Percentiles rank a stretch among this genome's conserved stretches.
Conservation (phyloP, 1,140 invertebrate species). For the Glomeris maerens region DNA sequence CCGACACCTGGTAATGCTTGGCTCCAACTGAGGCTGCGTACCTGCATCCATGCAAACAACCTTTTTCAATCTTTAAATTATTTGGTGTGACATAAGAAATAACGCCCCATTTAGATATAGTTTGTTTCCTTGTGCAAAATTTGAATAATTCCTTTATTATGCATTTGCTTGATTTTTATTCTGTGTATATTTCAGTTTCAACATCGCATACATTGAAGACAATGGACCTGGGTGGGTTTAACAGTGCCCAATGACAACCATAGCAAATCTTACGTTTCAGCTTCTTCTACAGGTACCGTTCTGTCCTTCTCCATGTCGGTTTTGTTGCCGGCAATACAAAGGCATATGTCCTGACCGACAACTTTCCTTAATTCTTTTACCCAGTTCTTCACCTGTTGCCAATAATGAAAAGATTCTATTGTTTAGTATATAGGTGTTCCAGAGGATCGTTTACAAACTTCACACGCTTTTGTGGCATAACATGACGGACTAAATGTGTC, state of each 20-base stretch:
- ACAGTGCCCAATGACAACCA: neutral
- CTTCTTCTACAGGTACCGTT: constrained; percentile 65
- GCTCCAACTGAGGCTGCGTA: constrained; percentile 85
- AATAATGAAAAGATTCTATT: too few relatives aligned
- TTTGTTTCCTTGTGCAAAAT: neutral
- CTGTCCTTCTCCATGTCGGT: constrained; percentile 85
- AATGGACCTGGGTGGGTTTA: neutral
- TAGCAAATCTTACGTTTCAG: constrained; percentile 55
- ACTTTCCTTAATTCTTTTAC: constrained; percentile 94
- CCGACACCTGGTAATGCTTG: constrained; percentile 87
- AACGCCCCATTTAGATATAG: neutral
- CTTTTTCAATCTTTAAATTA: neutral
- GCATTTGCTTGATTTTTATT: constrained; percentile 4
- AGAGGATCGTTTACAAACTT: too few relatives aligned
- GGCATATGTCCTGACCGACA: constrained; percentile 78
- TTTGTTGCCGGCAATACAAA: constrained; percentile 96
- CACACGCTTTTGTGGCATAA: too few relatives aligned
- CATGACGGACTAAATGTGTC: too few relatives aligned
- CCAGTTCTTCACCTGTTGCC: constrained; percentile 82
- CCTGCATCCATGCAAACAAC: constrained; percentile 35
- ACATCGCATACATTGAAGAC: neutral
- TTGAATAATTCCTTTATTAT: neutral
- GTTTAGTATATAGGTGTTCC: too few relatives aligned
- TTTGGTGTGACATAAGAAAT: neutral
- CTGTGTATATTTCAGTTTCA: neutral